These are phyloP conservation scores for Ophion slaviceki DNA, from an alignment of 2,888 invertebrate genomes.

Conservation along the genomic window DNA sequence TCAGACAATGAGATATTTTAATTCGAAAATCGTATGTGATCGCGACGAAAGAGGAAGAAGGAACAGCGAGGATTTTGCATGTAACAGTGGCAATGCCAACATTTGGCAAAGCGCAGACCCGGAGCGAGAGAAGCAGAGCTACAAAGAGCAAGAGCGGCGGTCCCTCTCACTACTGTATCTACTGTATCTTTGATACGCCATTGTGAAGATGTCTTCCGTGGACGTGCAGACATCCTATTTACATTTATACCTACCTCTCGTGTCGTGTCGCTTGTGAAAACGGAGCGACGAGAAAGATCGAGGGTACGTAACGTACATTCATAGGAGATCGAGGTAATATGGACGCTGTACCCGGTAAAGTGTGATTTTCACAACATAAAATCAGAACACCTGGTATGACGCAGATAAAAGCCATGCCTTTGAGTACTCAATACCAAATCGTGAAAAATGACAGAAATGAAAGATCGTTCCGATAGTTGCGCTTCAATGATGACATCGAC, in stretches of 20 bases:
- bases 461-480: background rate
- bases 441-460: background rate
- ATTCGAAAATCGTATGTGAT: constrained; percentile 52
- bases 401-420: background rate
- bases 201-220: constrained; percentile 77
- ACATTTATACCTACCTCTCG: constrained; percentile 79
- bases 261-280: constrained; percentile 71
- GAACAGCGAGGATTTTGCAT: constrained; percentile 28
- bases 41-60: constrained; percentile 63
- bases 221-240: constrained; percentile 79
- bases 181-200: constrained; percentile 75
- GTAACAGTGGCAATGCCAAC: constrained; percentile 21
- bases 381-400: background rate
- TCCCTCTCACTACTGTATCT: background rate
- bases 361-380: background rate
- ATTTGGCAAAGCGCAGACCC: constrained; percentile 65
- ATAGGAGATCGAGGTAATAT: constrained; percentile 12
- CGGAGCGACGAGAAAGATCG: constrained; percentile 58
- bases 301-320: constrained; percentile 37
- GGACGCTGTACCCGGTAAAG: background rate
- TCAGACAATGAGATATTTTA: constrained; percentile 30
- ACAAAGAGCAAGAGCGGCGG: background rate
- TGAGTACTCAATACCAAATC: background rate
- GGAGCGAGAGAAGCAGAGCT: constrained; percentile 30
- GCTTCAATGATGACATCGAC: background rate